Conservation (phyloP, 2,113 vertebrate species). For the Seriola dumerili region DNA sequence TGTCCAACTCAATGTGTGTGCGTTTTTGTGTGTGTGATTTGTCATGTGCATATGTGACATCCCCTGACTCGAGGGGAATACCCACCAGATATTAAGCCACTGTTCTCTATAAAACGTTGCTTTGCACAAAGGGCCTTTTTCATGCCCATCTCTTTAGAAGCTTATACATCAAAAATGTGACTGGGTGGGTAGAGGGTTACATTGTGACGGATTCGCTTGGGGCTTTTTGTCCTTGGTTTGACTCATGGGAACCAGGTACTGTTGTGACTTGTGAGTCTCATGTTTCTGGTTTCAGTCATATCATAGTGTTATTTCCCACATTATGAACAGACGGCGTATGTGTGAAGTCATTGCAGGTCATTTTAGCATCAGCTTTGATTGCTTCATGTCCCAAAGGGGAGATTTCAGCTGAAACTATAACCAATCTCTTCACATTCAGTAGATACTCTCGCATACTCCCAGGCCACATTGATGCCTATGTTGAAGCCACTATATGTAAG, state of each 20-base stretch:
- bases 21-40: constrained; percentile 17
- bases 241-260: constrained; percentile 76
- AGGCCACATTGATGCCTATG: neutral
- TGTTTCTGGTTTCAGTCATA: constrained; percentile 66
- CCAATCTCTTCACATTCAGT: constrained; percentile 1
- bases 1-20: constrained; percentile 10
- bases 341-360: constrained; percentile 46
- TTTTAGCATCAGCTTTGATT: constrained; percentile 28
- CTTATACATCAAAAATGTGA: constrained; percentile 68
- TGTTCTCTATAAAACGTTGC: constrained; percentile 69
- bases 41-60: constrained; percentile 51
- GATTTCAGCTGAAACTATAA: constrained; percentile 33
- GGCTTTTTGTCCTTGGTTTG: constrained; percentile 72
- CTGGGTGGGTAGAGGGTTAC: constrained; percentile 60
- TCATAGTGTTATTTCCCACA: constrained; percentile 51
- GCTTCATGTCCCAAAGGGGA: constrained; percentile 22
- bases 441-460: neutral
- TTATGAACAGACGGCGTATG: constrained; percentile 9
- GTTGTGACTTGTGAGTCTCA: constrained; percentile 51
- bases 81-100: constrained; percentile 67
- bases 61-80: constrained; percentile 60
- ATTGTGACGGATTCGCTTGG: constrained; percentile 56
- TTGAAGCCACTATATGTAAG: neutral
- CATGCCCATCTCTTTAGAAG: constrained; percentile 71
- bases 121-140: constrained; percentile 74